Evolutionary conservation across 1,140 invertebrate species (phyloP).

Genomic region (Sipha flava): DNA sequence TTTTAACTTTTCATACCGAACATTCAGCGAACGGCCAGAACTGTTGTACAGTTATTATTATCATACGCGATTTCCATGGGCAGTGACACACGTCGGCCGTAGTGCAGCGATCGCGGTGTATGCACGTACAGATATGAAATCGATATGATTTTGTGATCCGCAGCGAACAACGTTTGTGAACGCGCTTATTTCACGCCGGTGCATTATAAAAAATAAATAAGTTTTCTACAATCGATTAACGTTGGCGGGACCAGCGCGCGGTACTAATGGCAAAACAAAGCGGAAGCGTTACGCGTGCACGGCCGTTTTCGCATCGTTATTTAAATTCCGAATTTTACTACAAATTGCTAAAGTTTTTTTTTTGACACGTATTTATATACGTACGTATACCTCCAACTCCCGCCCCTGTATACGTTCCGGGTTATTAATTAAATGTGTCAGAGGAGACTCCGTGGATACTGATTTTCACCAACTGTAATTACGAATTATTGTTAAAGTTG

Average conservation of each 20-base stretch:
- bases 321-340: conserved; percentile 7
- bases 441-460: conserved; percentile 8
- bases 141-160: too few relatives aligned
- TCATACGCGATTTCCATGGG: too few relatives aligned
- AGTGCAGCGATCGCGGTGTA: too few relatives aligned
- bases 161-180: too few relatives aligned
- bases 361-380: conserved; percentile 22
- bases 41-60: too few relatives aligned
- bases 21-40: too few relatives aligned
- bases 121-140: too few relatives aligned
- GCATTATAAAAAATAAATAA: too few relatives aligned
- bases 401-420: neutral
- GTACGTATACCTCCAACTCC: neutral
- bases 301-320: conserved; percentile 21
- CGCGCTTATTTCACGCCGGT: too few relatives aligned
- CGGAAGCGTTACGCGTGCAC: neutral
- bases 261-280: conserved; percentile 29
- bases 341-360: conserved; percentile 32
- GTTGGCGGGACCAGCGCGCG: neutral
- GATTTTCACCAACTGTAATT: conserved; percentile 20
- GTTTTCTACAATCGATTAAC: too few relatives aligned
- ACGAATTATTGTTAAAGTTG: conserved; percentile 28
- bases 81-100: too few relatives aligned
- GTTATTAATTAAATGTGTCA: conserved; percentile 19
- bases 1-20: too few relatives aligned